phyloP scores from a whole-genome alignment of 1,140 invertebrate species.

The Leptinotarsa undecemlineata region DNA sequence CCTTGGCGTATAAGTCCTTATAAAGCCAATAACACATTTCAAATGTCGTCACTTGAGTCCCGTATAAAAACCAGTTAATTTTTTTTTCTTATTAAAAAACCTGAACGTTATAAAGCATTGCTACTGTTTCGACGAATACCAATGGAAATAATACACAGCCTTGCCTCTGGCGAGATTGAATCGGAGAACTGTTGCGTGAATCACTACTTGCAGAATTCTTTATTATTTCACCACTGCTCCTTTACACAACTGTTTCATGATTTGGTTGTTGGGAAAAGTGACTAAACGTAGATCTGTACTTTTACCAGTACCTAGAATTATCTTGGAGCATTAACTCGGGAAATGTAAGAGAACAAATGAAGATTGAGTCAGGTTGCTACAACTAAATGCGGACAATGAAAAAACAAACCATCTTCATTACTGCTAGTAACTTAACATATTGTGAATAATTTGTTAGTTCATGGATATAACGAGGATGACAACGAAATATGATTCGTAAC shows the following conservation, averaged over 20 bases:
- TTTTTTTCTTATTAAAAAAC: neutral
- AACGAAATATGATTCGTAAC: too few relatives aligned
- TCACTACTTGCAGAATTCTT: neutral
- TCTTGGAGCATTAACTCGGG: too few relatives aligned
- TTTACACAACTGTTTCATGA: neutral
- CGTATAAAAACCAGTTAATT: neutral
- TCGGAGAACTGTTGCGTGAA: neutral
- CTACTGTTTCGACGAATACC: conserved; percentile 5
- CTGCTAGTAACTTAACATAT: too few relatives aligned
- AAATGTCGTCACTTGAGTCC: neutral
- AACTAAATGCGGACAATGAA: too few relatives aligned
- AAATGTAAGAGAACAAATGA: too few relatives aligned
- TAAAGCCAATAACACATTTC: neutral
- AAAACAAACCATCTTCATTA: too few relatives aligned
- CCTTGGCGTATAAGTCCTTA: neutral
- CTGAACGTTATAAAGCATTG: neutral
- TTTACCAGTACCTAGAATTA: neutral
- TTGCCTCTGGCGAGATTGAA: neutral
- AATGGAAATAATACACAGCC: neutral
- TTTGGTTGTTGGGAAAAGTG: neutral
- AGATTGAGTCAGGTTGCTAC: too few relatives aligned
- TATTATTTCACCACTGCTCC: neutral
- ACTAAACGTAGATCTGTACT: neutral
- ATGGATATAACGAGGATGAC: too few relatives aligned
- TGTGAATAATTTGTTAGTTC: too few relatives aligned